Base-by-base conservation (phyloP, 2,797 vertebrate genomes). In the Enteromius paludinosus region DNA sequence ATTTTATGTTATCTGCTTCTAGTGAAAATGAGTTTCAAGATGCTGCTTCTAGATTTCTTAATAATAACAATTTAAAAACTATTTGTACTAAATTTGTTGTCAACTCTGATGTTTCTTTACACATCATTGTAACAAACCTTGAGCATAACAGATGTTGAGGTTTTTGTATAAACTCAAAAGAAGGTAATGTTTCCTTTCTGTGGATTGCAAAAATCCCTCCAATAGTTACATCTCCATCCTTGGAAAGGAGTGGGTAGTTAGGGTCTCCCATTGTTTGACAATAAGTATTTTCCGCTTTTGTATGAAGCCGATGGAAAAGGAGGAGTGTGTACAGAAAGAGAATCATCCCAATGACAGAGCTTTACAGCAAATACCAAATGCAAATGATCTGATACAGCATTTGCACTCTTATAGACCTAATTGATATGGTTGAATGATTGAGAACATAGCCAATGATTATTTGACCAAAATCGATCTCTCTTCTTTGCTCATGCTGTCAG, bases 181-280 rank as follows among this genome's bases (percentile, higher is more conserved):
- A 61, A 54, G 89, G 90, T 30, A 90, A 82, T 17, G 86, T 90
- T 74, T 93, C 88, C 90, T 91, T 89, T 85, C 92, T 94, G 87
- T 93, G 93, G 65, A 95, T 93, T 41, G 93, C 94, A 89, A 95
- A 95, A 2, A 90, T 90, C 88, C 92, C 94, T 3, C 94, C 92
- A 0, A 94, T 91, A 35, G 87, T 90, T 43, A 94, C 83, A 43
- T 93, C 91, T 86, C 94, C 94, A 35, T 90, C 79, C 86, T 91
- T 91, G 30, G 90, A 92, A 56, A 95, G 81, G 20, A 94, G 75
- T 2, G 94, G 92, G 33, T 89, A 87, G 84, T 92, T 91, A 62
- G 90, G 89, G 78, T 65, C 90, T 49, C 90, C 91, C 80, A 87
- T 78, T 47, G 92, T 89, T 69, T 84, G 83, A 86, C 94, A 95